These are phyloP conservation scores for Dasypogon diadema DNA, from an alignment of 2,888 invertebrate genomes.

Conservation along the genomic window DNA sequence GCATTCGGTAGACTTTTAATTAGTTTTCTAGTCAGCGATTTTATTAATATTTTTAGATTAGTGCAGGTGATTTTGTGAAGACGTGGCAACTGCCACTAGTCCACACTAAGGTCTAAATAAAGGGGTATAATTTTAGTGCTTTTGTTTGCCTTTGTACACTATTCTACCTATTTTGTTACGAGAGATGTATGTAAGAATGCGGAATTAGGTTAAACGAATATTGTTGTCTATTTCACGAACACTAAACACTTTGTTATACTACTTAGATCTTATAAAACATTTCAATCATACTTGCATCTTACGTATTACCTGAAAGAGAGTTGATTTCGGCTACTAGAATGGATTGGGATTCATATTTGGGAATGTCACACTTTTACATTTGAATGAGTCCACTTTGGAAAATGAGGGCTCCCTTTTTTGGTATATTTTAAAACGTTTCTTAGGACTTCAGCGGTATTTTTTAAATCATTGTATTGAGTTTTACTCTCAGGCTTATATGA, in stretches of 20 bases:
- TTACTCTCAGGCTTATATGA: too few relatives aligned
- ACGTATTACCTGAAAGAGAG: too few relatives aligned
- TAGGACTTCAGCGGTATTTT: too few relatives aligned
- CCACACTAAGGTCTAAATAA: neutral
- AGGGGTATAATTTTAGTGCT: conserved; percentile 41
- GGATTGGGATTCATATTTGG: too few relatives aligned
- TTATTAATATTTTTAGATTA: neutral
- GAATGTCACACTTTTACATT: too few relatives aligned
- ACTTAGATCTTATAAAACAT: conserved; percentile 22
- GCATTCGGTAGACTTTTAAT: neutral
- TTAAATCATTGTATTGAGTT: too few relatives aligned
- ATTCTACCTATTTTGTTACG: conserved; percentile 38
- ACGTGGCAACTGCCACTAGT: neutral
- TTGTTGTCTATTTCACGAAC: conserved; percentile 28
- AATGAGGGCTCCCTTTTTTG: too few relatives aligned
- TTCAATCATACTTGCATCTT: conserved; percentile 13
- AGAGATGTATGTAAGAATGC: conserved; percentile 38
- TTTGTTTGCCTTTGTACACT: conserved; percentile 47
- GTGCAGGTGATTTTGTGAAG: conserved; percentile 38
- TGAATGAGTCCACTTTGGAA: too few relatives aligned
- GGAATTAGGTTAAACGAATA: conserved; percentile 34
- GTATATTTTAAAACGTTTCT: too few relatives aligned
- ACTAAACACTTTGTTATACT: conserved; percentile 32
- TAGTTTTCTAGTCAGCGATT: neutral
- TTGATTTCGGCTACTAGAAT: too few relatives aligned